Conservation (phyloP, 1,140 invertebrate species). For the Oryctes rhinoceros region DNA sequence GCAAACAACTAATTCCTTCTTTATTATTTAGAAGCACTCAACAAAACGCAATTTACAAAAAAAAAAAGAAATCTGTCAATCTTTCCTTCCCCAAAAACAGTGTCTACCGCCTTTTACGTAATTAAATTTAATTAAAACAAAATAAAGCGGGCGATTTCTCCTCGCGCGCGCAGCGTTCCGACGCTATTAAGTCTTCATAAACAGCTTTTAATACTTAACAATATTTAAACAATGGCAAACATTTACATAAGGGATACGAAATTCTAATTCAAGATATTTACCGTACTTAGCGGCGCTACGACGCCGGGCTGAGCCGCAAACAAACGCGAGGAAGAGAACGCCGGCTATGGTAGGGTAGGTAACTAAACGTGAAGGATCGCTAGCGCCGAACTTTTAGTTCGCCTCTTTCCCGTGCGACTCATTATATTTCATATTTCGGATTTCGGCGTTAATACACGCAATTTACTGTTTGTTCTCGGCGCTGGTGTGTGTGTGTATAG, state of each 20-base stretch:
- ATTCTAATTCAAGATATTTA: conserved; percentile 36
- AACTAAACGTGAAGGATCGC: not conserved
- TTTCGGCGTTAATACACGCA: conserved; percentile 17
- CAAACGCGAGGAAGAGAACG: not conserved
- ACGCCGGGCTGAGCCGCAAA: not conserved
- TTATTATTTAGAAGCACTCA: no score
- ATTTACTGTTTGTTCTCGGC: conserved; percentile 24
- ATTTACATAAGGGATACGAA: conserved; percentile 30
- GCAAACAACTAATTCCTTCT: no score
- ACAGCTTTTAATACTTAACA: conserved; percentile 36
- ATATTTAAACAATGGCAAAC: conserved; percentile 37
- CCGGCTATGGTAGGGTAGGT: not conserved
- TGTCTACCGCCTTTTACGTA: not conserved
- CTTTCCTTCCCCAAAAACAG: not conserved
- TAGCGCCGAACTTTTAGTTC: conserved; percentile 16
- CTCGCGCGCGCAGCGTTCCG: not conserved
- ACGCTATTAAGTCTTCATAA: conserved; percentile 28
- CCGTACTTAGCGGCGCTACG: not conserved
- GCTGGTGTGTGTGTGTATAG: no score
- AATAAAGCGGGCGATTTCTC: conserved; percentile 1
- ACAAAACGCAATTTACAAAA: no score
- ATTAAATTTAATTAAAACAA: conserved; percentile 36
- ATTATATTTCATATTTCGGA: conserved; percentile 38
- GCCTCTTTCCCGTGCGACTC: conserved; percentile 1
- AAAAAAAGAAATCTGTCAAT: not conserved